These are phyloP conservation scores for Sepioteuthis lessoniana DNA, from an alignment of 2,888 invertebrate species.

Conservation along the genomic window DNA sequence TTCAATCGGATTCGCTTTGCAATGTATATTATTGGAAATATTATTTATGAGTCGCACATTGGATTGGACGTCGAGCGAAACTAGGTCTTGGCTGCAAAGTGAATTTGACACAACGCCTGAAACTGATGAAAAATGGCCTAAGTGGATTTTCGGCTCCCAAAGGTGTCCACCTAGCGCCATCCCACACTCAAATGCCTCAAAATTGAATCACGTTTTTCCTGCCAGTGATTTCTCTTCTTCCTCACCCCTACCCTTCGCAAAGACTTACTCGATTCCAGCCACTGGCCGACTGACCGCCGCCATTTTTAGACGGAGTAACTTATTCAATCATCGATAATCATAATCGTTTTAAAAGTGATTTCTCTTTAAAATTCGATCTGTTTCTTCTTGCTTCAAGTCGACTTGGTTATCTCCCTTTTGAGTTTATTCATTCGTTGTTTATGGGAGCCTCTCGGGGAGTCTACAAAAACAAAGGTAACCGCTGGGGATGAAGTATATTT, in stretches of 20 bases:
- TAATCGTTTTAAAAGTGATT: constrained; percentile 8
- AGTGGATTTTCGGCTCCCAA: not conserved
- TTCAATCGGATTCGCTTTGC: not conserved
- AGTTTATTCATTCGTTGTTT: no score
- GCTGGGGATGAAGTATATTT: no score
- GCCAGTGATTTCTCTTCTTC: no score
- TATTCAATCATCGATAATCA: constrained; percentile 21
- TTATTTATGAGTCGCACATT: not conserved
- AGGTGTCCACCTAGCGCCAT: not conserved
- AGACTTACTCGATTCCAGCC: not conserved
- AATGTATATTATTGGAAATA: not conserved
- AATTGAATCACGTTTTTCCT: no score
- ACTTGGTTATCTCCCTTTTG: not conserved
- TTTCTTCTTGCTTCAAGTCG: not conserved
- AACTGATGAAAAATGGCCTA: constrained; percentile 21
- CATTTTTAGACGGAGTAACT: not conserved
- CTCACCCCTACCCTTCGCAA: no score
- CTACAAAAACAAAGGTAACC: no score
- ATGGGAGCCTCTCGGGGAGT: no score
- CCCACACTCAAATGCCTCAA: no score
- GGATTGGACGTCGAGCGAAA: not conserved
- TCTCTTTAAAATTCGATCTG: constrained; percentile 33
- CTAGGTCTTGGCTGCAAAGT: not conserved
- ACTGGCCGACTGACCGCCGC: not conserved
- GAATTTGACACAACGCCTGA: not conserved